Evolutionary conservation across 2,113 vertebrate species (phyloP).

Genomic region (Halichoerus grypus): DNA sequence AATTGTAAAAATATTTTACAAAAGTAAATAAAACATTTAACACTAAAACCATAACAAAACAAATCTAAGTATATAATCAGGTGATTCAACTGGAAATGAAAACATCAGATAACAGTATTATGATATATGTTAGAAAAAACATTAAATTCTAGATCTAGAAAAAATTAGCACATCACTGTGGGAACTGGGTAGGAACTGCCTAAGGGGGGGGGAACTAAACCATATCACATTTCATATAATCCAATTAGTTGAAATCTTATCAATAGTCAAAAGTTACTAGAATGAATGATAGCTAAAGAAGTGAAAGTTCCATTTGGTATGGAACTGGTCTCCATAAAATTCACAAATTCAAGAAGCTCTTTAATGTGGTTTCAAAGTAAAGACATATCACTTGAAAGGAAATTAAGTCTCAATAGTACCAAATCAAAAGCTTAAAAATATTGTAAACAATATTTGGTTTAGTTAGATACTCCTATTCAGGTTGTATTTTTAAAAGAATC

Average conservation of each 20-base stretch:
- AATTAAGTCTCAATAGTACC: not conserved
- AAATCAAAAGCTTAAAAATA: conserved; percentile 33
- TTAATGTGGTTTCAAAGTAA: conserved; percentile 53
- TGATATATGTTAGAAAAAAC: not conserved
- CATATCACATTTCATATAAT: not conserved
- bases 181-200: not conserved
- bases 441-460: not conserved
- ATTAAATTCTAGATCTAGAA: conserved; percentile 47
- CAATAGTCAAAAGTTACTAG: not conserved
- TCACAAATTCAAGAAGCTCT: not conserved
- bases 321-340: conserved; percentile 30
- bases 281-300: conserved; percentile 9
- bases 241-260: conserved; percentile 23
- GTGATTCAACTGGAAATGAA: conserved; percentile 45
- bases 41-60: conserved; percentile 16
- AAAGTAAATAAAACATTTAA: conserved; percentile 25
- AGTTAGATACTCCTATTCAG: not conserved
- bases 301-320: not conserved
- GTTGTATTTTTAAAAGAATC: not conserved
- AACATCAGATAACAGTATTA: not conserved
- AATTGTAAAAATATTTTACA: conserved; percentile 33
- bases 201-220: not conserved
- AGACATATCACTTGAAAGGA: conserved; percentile 12
- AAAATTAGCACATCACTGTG: not conserved
- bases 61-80: not conserved